phyloP scores from a whole-genome alignment of 1,140 invertebrate species.

The Dreissena polymorpha region DNA sequence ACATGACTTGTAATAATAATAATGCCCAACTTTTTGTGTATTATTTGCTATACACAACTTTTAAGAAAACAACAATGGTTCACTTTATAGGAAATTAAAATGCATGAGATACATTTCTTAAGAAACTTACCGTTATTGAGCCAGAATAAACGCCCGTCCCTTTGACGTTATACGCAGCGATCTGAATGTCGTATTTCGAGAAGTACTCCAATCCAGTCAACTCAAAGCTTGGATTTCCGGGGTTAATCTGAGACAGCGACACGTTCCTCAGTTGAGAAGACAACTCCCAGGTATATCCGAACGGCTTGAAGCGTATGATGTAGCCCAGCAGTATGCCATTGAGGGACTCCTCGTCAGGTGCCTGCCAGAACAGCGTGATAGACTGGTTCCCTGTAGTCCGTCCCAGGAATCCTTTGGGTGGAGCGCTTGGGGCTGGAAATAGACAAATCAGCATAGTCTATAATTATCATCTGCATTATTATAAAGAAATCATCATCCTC shows the following conservation, averaged over 20 bases:
- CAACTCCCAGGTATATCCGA: constrained; percentile 90
- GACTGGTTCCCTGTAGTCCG: constrained; percentile 83
- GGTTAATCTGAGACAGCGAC: constrained; percentile 83
- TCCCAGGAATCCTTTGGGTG: constrained; percentile 72
- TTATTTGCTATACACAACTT: too few species aligned
- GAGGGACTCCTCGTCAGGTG: constrained; percentile 93
- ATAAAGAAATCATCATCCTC: too few species aligned
- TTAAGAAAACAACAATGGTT: too few species aligned
- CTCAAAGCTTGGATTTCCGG: constrained; percentile 51
- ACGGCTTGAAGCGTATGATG: constrained; percentile 92
- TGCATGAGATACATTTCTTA: too few species aligned
- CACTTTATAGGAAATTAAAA: too few species aligned
- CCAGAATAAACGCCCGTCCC: constrained; percentile 96
- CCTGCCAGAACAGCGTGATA: constrained; percentile 98
- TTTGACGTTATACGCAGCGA: constrained; percentile 98
- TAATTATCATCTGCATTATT: too few species aligned
- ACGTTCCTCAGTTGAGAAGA: constrained; percentile 86
- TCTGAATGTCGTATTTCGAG: constrained; percentile 97
- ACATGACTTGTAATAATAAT: too few species aligned
- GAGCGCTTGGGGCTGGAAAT: constrained; percentile 73
- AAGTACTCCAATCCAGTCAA: constrained; percentile 68
- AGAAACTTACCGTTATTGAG: constrained; percentile 89
- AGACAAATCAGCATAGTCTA: constrained; percentile 3
- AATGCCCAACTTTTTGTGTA: too few species aligned
- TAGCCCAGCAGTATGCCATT: constrained; percentile 98